Percentiles rank a stretch among this genome's conserved stretches.
Conservation (phyloP, 1,140 invertebrate genomes). For the Pachyrhynchus sulphureomaculatus region DNA sequence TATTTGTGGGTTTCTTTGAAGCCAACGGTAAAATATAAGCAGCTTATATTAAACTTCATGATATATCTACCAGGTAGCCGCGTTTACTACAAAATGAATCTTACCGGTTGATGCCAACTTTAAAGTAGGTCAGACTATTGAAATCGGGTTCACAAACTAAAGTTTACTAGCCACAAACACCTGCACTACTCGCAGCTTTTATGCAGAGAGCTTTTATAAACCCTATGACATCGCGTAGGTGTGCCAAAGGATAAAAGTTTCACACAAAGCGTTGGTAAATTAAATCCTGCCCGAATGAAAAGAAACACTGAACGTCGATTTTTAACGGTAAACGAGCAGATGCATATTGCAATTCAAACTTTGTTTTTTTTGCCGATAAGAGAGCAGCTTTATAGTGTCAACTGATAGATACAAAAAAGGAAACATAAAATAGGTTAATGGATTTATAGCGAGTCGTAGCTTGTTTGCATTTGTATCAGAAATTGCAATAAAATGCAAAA, state of each 20-base stretch:
- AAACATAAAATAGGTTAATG: no score
- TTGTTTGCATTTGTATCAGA: no score
- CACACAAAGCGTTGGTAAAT: neutral
- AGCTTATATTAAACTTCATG: no score
- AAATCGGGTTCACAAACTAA: neutral
- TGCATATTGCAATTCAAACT: no score
- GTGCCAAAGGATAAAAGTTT: neutral
- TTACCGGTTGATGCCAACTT: neutral
- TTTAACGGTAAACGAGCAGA: no score
- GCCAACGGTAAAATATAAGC: no score
- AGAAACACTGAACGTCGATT: neutral
- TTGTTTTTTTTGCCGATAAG: no score
- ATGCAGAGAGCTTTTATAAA: neutral
- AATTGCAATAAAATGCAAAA: no score
- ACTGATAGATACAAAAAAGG: no score
- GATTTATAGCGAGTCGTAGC: no score
- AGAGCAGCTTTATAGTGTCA: no score
- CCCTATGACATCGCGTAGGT: neutral
- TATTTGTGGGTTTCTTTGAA: no score
- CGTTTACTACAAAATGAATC: neutral
- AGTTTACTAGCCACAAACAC: constrained; percentile 4
- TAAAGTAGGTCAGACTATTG: constrained; percentile 1
- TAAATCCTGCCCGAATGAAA: constrained; percentile 7
- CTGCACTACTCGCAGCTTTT: neutral
- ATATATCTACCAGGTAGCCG: neutral